Percentiles rank a stretch among this genome's conserved stretches.
These are phyloP conservation scores for Diceros bicornis DNA, from an alignment of 2,797 vertebrate genomes.

Conservation along the genomic window DNA sequence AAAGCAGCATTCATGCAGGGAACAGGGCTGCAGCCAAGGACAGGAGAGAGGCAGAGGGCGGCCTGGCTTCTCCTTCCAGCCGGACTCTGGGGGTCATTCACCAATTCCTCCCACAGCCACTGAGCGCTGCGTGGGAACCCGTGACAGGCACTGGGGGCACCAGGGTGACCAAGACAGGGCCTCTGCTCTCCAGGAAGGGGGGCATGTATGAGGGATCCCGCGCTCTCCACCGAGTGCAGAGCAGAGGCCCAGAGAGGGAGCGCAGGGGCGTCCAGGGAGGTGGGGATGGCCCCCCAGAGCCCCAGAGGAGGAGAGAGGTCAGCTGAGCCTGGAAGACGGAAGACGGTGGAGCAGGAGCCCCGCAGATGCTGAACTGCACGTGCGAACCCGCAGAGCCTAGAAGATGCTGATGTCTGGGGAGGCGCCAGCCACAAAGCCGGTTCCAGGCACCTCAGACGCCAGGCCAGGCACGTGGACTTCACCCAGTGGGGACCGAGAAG, in stretches of 20 bases:
- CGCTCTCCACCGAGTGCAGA: neutral
- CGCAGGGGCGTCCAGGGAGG: rapidly evolving
- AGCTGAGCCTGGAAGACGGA: neutral
- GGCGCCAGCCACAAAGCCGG: rapidly evolving
- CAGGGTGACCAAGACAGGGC: rapidly evolving
- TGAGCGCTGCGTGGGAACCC: rapidly evolving
- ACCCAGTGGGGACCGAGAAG: rapidly evolving
- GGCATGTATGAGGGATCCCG: rapidly evolving
- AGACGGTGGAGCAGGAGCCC: rapidly evolving
- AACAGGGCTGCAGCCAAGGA: neutral
- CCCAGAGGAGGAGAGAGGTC: neutral
- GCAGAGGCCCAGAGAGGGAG: neutral
- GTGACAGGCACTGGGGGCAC: rapidly evolving
- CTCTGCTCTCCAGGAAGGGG: neutral
- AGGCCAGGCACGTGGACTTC: neutral
- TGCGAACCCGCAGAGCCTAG: too few species aligned
- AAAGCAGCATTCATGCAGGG: conserved; percentile 25
- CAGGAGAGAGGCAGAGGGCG: rapidly evolving
- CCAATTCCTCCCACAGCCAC: rapidly evolving
- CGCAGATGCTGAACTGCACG: rapidly evolving
- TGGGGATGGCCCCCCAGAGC: rapidly evolving
- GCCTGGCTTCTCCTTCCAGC: neutral
- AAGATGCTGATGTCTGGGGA: neutral
- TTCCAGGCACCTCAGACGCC: neutral
- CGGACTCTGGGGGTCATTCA: too few species aligned